phyloP scores from a whole-genome alignment of 2,113 vertebrate genomes.

The Pogona vitticeps region DNA sequence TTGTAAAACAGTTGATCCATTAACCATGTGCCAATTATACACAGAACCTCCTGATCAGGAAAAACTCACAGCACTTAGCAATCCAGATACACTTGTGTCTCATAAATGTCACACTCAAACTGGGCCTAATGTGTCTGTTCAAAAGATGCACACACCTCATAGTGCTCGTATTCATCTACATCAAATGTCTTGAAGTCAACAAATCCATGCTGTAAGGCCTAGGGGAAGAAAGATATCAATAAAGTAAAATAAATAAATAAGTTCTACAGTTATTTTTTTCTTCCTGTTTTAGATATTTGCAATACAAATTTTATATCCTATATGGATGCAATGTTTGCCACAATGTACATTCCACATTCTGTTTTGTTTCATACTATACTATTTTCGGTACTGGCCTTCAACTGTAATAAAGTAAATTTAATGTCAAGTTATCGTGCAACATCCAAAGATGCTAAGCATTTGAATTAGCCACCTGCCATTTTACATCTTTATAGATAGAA shows the following conservation, averaged over 20 bases:
- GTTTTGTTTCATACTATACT: no score
- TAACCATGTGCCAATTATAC: neutral
- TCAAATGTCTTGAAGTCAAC: constrained; percentile 96
- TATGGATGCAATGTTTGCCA: no score
- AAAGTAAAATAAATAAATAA: no score
- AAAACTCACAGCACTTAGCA: neutral
- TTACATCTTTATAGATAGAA: neutral
- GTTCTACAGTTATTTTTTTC: no score
- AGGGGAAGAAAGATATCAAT: constrained; percentile 7
- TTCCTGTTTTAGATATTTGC: no score
- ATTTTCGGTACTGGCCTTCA: no score
- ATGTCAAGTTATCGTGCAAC: neutral
- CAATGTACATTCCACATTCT: no score
- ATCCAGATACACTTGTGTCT: neutral
- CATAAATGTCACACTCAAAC: neutral
- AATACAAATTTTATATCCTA: no score
- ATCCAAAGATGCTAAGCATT: neutral
- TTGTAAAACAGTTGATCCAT: neutral
- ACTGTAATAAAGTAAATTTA: no score
- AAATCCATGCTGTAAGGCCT: constrained; percentile 95
- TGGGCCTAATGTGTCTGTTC: neutral
- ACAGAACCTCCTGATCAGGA: neutral
- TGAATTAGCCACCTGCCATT: neutral
- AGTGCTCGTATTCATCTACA: constrained; percentile 96
- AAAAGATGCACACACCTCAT: constrained; percentile 86